Conservation (phyloP, 2,113 vertebrate species). For the Neolamprologus modestus region DNA sequence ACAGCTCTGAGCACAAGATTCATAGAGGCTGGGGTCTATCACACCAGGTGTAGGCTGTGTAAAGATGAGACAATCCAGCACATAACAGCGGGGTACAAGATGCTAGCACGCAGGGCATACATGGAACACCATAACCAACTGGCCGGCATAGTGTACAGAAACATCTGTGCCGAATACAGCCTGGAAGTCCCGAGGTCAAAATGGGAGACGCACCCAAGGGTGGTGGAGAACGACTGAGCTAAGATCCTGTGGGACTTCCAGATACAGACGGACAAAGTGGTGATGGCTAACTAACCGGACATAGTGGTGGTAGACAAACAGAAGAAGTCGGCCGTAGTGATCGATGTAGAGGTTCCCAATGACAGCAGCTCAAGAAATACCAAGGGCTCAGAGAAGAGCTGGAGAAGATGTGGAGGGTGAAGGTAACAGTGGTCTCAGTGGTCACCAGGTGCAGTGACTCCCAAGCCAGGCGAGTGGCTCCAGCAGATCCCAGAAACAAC, state of each 20-base stretch:
- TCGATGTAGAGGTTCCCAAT: rapidly evolving
- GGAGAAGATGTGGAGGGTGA: no score
- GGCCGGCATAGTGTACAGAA: rapidly evolving
- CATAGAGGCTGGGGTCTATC: not conserved
- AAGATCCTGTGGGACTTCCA: rapidly evolving
- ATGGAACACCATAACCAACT: rapidly evolving
- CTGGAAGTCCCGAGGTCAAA: not conserved
- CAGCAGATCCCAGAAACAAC: not conserved
- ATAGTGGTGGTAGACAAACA: no score
- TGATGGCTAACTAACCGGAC: rapidly evolving
- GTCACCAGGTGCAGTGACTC: rapidly evolving
- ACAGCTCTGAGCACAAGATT: rapidly evolving
- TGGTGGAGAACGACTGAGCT: rapidly evolving
- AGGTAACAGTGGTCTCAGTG: rapidly evolving
- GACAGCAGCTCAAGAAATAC: no score
- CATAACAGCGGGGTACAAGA: rapidly evolving
- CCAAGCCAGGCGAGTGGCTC: not conserved
- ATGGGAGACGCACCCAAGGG: no score
- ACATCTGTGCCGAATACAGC: not conserved
- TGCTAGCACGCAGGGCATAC: rapidly evolving
- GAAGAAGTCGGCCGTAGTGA: no score
- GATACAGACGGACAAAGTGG: rapidly evolving
- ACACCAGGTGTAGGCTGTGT: not conserved
- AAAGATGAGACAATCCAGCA: not conserved
- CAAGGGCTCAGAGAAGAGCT: no score